A percentile compares a stretch with the other conserved stretches of the same genome.
These are phyloP conservation scores for Neosalanx taihuensis DNA, from an alignment of 2,797 vertebrate genomes.

Conservation along the genomic window DNA sequence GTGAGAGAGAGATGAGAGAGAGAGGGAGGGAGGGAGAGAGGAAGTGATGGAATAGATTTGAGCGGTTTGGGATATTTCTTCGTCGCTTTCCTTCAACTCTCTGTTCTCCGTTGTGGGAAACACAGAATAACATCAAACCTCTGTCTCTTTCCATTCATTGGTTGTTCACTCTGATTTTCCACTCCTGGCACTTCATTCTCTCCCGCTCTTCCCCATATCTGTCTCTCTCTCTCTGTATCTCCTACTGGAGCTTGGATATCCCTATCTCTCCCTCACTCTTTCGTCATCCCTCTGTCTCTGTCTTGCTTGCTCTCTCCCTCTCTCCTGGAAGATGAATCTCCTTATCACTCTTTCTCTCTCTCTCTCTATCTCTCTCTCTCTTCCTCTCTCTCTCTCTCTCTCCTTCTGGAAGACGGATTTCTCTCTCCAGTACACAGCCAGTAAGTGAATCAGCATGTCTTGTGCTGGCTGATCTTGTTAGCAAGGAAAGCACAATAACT, in stretches of 20 bases:
- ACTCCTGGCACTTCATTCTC: neutral
- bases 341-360: neutral
- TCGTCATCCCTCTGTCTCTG: too few relatives aligned
- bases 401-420: neutral
- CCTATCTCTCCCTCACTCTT: neutral
- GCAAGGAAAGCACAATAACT: neutral
- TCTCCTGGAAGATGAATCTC: neutral
- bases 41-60: neutral
- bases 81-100: neutral
- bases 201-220: neutral
- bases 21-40: neutral
- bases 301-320: neutral
- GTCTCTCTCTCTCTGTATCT: neutral
- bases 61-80: too few relatives aligned
- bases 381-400: neutral
- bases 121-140: neutral
- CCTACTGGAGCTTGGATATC: neutral
- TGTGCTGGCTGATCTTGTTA: conserved; percentile 1
- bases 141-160: neutral
- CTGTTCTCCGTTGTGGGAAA: neutral
- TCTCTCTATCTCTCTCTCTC: neutral
- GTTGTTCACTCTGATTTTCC: neutral
- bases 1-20: neutral
- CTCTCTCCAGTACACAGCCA: neutral
- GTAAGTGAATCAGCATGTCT: conserved; percentile 3